Evolutionary conservation across 2,797 vertebrate species (phyloP).

Genomic region (Protonibea diacanthus): DNA sequence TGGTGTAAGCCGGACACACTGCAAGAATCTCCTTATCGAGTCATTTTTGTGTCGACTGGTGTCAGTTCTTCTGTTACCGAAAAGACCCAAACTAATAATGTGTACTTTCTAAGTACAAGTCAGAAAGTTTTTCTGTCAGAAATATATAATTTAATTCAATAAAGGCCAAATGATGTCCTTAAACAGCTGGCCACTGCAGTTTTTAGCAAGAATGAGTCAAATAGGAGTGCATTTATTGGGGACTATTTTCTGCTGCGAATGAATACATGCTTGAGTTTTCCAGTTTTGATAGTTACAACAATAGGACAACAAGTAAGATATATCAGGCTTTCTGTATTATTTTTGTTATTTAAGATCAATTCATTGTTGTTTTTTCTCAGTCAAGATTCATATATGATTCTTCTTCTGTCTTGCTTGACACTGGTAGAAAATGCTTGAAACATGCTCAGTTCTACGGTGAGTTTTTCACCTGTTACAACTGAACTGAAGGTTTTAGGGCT

Average conservation of each 20-base stretch:
- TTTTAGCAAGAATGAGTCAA: neutral
- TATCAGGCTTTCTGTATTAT: neutral
- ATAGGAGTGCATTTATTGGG: neutral
- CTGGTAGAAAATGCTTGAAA: neutral
- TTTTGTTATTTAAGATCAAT: too few species aligned
- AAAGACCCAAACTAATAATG: too few species aligned
- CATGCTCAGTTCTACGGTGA: neutral
- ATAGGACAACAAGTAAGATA: neutral
- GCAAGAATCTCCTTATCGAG: constrained; percentile 9
- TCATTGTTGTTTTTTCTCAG: neutral
- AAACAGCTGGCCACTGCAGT: neutral
- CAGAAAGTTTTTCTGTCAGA: neutral
- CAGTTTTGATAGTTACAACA: neutral
- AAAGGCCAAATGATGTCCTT: neutral
- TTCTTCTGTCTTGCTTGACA: neutral
- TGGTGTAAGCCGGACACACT: constrained; percentile 11
- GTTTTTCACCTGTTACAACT: neutral
- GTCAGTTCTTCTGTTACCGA: too few species aligned
- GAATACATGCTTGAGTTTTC: neutral
- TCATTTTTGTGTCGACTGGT: neutral
- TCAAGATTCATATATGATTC: neutral
- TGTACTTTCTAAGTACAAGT: neutral
- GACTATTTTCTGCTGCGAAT: neutral
- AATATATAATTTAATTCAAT: neutral
- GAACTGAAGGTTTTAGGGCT: neutral